phyloP scores from a whole-genome alignment of 2,113 vertebrate genomes.

The Gopherus flavomarginatus region DNA sequence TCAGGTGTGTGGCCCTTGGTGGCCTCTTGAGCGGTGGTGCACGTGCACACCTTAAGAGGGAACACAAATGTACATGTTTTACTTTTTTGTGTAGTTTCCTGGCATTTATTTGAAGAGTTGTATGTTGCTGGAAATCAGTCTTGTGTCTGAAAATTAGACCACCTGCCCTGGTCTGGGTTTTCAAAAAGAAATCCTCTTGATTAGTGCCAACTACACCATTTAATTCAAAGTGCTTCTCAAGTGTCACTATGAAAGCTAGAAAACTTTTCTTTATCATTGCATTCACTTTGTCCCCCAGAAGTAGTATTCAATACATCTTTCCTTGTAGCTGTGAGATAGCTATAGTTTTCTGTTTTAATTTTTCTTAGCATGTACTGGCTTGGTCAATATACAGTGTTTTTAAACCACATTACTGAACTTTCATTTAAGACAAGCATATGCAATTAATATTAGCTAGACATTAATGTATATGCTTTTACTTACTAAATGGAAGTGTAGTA shows the following conservation, averaged over 20 bases:
- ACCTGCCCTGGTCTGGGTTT: not conserved
- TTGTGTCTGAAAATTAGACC: constrained; percentile 7
- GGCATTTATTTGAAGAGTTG: constrained; percentile 25
- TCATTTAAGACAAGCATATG: not conserved
- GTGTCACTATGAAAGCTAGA: no score
- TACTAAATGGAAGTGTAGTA: not conserved
- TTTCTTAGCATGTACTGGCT: no score
- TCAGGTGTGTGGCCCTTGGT: no score
- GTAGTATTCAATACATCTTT: no score
- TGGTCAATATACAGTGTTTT: no score
- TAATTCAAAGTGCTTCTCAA: not conserved
- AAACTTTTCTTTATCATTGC: no score
- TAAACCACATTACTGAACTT: not conserved
- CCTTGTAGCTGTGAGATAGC: no score
- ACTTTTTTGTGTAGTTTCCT: not conserved
- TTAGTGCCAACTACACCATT: not conserved
- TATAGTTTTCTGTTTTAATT: no score
- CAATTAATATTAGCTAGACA: no score
- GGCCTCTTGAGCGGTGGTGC: no score
- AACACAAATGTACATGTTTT: not conserved
- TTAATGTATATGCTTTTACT: not conserved
- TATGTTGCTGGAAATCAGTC: not conserved
- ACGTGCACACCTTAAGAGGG: no score
- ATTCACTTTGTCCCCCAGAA: not conserved
- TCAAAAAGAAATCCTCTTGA: not conserved